Conservation (phyloP, 2,797 vertebrate genomes). For the Xyrichtys novacula region DNA sequence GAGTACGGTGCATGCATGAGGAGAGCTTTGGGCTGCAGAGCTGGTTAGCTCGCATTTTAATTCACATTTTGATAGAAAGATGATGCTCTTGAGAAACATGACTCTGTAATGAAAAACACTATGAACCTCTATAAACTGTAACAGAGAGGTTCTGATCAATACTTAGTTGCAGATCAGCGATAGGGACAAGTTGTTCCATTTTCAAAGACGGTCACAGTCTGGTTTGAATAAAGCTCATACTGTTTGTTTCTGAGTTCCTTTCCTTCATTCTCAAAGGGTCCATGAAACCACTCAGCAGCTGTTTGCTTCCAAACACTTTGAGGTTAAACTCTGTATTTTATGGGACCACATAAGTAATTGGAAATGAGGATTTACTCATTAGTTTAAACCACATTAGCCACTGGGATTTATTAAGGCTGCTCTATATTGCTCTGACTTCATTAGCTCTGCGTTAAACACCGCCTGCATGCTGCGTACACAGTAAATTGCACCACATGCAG, state of each 20-base stretch:
- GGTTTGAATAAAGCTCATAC: background rate
- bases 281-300: slow-evolving; percentile 8
- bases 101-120: too few species aligned
- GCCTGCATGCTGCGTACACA: background rate
- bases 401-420: slow-evolving; percentile 12
- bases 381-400: slow-evolving; percentile 27
- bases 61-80: too few species aligned
- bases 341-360: slow-evolving; percentile 34
- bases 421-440: slow-evolving; percentile 5
- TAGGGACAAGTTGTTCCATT: too few species aligned
- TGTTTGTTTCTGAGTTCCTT: background rate
- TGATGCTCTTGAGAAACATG: too few species aligned
- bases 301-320: slow-evolving; percentile 2
- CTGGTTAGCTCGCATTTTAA: too few species aligned
- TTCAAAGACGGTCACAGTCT: background rate
- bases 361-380: slow-evolving; percentile 15
- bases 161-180: too few species aligned
- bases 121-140: too few species aligned
- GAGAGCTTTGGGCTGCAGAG: too few species aligned
- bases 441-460: background rate
- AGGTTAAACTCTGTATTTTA: slow-evolving; percentile 19
- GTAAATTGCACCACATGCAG: slow-evolving; percentile 1
- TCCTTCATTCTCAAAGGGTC: background rate
- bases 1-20: too few species aligned
- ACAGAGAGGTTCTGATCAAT: too few species aligned